Base-by-base conservation (phyloP, 2,797 vertebrate genomes). In the Thaleichthys pacificus region DNA sequence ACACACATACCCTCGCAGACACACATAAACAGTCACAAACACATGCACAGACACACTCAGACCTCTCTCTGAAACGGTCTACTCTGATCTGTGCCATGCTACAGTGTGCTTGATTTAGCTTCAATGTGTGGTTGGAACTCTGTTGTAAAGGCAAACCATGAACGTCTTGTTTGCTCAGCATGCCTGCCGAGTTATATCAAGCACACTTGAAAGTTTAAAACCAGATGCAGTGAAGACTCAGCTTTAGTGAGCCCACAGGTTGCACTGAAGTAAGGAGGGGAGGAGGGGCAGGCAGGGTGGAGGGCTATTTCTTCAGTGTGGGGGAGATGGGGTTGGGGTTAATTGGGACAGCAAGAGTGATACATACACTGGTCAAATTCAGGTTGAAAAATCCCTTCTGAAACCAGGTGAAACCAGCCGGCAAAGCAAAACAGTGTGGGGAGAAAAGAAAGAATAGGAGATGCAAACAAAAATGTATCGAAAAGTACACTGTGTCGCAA, bases 331-430 rank as follows among this genome's bases (percentile, higher is more conserved):
- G 15, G 61, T 51, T 17, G 51, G 57, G 54, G 38, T n/a, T 24
- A 32, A 54, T 32, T 61, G 21, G 8, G 72, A 67, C 15, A 67
- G 4, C 58, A 62, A 65, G 51, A 28, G 38, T 24, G 73, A 90
- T 92, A 93, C 93, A 86, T 91, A 93, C 89, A 82, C 85, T 90
- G 76, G 82, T 87, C 83, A 91, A 86, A 86, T 86, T 92, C 83
- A 93, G 82, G 87, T 83, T 91, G 92, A 93, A 93, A 88, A 92
- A 87, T 85, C 91, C 85, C 80, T 87, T 93, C 92, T 93, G 91
- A 30, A 4, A 30, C 3, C 4, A 30, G 28, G 28, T 85, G 85
- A 77, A 83, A 71, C 78, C 75, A 69, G 82, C 61, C 71, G 51
- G 77, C 70, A 82, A 80, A 82, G 75, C 68, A 71, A 77, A 82